Evolutionary conservation across 2,888 invertebrate species (phyloP).

Genomic region (Calliphora vomitoria): DNA sequence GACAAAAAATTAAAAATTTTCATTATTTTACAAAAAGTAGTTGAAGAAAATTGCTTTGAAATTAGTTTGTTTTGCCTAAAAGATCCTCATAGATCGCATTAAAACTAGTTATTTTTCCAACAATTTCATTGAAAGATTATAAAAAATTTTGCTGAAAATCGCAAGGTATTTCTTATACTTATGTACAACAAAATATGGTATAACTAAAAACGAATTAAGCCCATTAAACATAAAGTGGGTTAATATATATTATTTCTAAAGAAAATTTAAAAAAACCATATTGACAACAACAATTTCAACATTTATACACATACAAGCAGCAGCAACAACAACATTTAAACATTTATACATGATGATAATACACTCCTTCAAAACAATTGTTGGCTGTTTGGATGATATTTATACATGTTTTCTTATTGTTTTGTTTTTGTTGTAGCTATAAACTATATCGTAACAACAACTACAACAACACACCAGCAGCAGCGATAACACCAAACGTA

Average conservation of each 20-base stretch:
- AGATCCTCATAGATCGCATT: too few relatives aligned
- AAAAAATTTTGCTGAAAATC: too few relatives aligned
- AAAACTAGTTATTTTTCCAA: too few relatives aligned
- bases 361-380: conserved; percentile 69
- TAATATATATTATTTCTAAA: conserved; percentile 6
- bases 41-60: too few relatives aligned
- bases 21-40: too few relatives aligned
- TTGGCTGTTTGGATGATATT: conserved; percentile 59
- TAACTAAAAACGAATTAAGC: too few relatives aligned
- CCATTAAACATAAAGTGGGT: background rate
- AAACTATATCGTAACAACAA: conserved; percentile 43
- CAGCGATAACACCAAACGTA: conserved; percentile 55
- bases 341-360: conserved; percentile 45
- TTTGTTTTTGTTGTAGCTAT: conserved; percentile 24
- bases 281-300: conserved; percentile 15
- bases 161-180: too few relatives aligned
- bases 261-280: conserved; percentile 10
- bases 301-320: conserved; percentile 17
- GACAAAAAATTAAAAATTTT: too few relatives aligned
- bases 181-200: too few relatives aligned
- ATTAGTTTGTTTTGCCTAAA: too few relatives aligned
- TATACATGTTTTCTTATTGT: conserved; percentile 42
- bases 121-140: too few relatives aligned
- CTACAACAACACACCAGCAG: conserved; percentile 59
- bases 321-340: background rate